Conservation (phyloP, 2,113 vertebrate species). For the Tupaia tana region DNA sequence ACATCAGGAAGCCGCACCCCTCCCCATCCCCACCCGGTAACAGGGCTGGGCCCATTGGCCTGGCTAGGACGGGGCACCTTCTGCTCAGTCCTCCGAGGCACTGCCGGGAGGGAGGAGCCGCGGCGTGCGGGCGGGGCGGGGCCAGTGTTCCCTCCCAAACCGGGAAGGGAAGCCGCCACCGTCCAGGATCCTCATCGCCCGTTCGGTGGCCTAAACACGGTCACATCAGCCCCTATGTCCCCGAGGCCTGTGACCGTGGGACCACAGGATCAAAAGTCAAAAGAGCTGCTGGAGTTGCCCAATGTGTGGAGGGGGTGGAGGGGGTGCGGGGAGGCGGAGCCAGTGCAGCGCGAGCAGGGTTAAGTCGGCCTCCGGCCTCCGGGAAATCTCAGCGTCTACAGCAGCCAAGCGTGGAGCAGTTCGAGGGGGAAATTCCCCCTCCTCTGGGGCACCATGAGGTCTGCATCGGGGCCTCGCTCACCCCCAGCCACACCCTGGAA, state of each 20-base stretch:
- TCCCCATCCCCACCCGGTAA: neutral
- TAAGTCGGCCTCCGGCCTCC: constrained; percentile 54
- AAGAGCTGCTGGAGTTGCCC: neutral
- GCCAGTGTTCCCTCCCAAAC: neutral
- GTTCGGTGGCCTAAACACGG: neutral
- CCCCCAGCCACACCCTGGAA: constrained; percentile 67
- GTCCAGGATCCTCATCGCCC: neutral
- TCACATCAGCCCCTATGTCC: neutral
- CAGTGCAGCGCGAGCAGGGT: constrained; percentile 64
- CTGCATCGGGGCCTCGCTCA: constrained; percentile 44
- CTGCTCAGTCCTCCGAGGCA: neutral
- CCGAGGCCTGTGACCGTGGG: neutral
- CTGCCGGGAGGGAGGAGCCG: neutral
- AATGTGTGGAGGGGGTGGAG: neutral
- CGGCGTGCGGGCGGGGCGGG: neutral
- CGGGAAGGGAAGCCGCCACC: neutral
- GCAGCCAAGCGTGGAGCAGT: constrained; percentile 53
- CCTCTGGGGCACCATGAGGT: constrained; percentile 77
- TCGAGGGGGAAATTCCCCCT: constrained; percentile 79
- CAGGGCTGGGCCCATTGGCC: rapidly evolving
- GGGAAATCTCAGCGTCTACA: constrained; percentile 65
- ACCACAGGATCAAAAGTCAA: constrained; percentile 36
- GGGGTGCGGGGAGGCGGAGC: constrained; percentile 51
- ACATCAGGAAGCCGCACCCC: neutral
- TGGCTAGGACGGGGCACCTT: neutral